Base-by-base conservation (phyloP, 2,113 vertebrate species). In the Alligator sinensis region DNA sequence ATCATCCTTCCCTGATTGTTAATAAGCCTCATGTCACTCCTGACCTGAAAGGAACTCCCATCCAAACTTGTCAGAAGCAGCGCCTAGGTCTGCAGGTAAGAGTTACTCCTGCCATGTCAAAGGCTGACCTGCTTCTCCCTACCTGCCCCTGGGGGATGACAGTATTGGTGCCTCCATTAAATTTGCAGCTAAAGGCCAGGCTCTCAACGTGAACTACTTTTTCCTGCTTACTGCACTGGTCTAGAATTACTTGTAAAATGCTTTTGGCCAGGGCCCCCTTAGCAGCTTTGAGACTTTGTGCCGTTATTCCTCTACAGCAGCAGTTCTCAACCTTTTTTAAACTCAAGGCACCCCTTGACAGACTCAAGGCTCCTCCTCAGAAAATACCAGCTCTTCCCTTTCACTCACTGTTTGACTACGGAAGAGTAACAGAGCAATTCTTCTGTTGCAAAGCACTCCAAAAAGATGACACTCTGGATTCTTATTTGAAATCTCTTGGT, bases 71-170 rank as follows among this genome's bases (percentile, higher is more conserved):
- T 78, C 75, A 17, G 63, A 25, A 59, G 18, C 38, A 3, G 83
- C 77, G 82, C 66, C 28, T 21, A 61, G 80, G n/a, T 2, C 3
- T 28, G 81, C 68, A 76, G 19, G 2, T 28, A 25, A 76, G 12
- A 82, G 92, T 64, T 95, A 82, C 94, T 75, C 84, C 15, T 78
- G 78, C 78, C 7, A 5, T 78, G 77, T 80, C 92, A 88, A 59
- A 84, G 38, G 57, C 92, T 88, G 85, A 63, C 76, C 86, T 57
- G 64, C 55, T 82, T 87, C 89, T 84, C 80, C 1, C 1, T 57
- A 55, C 77, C 70, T 24, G 54, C 85, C 88, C 82, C 34, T 15
- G 34, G 63, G 82, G 54, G 63, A 80, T 38, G 62, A 77, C 47
- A 16, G 19, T 9, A 19, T 59, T 75, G 0, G 0, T 54, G 85